phyloP scores from a whole-genome alignment of 2,113 vertebrate genomes.

The Cyanistes caeruleus region DNA sequence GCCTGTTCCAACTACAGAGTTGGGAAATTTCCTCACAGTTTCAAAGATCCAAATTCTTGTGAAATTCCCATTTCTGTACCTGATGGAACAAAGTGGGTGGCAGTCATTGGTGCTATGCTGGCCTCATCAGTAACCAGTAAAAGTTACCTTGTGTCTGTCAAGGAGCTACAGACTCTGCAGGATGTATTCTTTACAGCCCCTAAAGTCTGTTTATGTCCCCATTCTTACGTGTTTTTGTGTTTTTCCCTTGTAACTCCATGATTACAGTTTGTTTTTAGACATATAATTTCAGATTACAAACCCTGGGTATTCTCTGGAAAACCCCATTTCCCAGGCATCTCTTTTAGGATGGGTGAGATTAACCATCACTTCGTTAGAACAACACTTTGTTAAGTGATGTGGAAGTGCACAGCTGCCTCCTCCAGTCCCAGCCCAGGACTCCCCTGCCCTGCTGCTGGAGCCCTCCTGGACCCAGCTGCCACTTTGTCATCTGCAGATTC shows the following conservation, averaged over 20 bases:
- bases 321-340: neutral
- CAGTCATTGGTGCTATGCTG: rapidly evolving
- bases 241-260: neutral
- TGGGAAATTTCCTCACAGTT: neutral
- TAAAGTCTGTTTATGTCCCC: neutral
- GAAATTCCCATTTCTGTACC: rapidly evolving
- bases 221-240: rapidly evolving
- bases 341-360: neutral
- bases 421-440: neutral
- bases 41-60: neutral
- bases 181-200: neutral
- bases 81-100: neutral
- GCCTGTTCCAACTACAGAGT: neutral
- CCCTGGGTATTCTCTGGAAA: neutral
- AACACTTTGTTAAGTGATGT: neutral
- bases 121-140: neutral
- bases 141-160: neutral
- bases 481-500: neutral
- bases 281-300: neutral
- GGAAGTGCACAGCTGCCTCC: rapidly evolving
- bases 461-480: rapidly evolving
- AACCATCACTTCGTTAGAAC: neutral
- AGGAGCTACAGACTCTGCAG: neutral
- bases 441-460: neutral
- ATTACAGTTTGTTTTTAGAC: neutral